phyloP scores from a whole-genome alignment of 1,140 invertebrate species.

The Belonocnema kinseyi region DNA sequence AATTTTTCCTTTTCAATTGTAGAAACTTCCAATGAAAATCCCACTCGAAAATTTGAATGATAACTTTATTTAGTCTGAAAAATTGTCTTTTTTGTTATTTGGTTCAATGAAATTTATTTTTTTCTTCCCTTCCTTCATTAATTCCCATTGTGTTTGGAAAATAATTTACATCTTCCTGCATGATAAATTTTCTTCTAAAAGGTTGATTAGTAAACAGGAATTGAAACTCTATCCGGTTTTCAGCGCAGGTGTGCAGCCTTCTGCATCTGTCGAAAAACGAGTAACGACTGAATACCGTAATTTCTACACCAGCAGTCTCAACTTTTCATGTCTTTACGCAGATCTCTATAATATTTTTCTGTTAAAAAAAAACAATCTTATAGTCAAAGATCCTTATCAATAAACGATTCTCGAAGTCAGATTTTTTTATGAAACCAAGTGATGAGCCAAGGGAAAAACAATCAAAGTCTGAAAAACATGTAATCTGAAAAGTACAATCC shows the following conservation, averaged over 20 bases:
- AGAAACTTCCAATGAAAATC: too few relatives aligned
- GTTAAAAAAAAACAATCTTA: not conserved
- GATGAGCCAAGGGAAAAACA: not conserved
- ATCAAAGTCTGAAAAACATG: not conserved
- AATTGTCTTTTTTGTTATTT: not conserved
- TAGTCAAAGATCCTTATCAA: conserved; percentile 5
- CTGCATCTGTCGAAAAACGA: conserved; percentile 25
- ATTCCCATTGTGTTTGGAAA: not conserved
- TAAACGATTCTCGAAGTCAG: conserved; percentile 19
- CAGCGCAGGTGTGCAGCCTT: conserved; percentile 27
- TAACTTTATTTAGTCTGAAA: too few relatives aligned
- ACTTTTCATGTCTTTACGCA: conserved; percentile 21
- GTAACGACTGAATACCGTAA: conserved; percentile 31
- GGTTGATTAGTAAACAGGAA: conserved; percentile 7
- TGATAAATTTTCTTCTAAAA: not conserved
- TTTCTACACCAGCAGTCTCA: conserved; percentile 21
- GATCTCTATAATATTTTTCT: not conserved
- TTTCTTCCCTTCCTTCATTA: conserved; percentile 21
- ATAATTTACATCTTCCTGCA: not conserved
- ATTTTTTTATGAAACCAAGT: conserved; percentile 21
- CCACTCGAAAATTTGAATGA: too few relatives aligned
- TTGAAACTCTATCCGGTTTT: conserved; percentile 28
- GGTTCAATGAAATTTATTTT: not conserved
- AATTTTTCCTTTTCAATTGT: not conserved
- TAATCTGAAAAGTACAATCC: not conserved